Percentiles rank a stretch among this genome's conserved stretches.
Evolutionary conservation across 2,888 invertebrate species (phyloP).

Genomic region (Blastobasis lacticolella): DNA sequence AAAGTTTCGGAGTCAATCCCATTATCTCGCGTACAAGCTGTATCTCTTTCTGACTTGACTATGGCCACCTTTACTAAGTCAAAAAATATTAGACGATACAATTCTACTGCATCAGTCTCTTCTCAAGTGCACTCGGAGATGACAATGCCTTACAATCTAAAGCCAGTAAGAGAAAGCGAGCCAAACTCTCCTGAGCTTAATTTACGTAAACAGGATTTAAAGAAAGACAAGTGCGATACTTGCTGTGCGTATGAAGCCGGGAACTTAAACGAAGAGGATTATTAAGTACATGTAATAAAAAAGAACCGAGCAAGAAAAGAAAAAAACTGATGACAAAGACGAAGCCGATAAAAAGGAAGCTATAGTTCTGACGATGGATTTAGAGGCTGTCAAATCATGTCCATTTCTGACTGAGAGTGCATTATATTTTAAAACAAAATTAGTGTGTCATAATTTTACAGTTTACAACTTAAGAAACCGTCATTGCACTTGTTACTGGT

Average conservation of each 20-base stretch:
- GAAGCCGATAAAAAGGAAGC: conserved; percentile 11
- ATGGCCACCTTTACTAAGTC: neutral
- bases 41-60: neutral
- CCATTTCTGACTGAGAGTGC: conserved; percentile 12
- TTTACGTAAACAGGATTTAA: conserved; percentile 16
- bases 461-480: conserved; percentile 3
- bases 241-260: conserved; percentile 13
- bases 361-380: conserved; percentile 18
- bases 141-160: neutral
- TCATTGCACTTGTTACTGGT: conserved; percentile 13
- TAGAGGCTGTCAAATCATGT: conserved; percentile 19
- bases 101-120: neutral
- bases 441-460: conserved; percentile 13
- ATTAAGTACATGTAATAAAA: conserved; percentile 6
- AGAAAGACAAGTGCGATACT: conserved; percentile 21
- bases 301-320: conserved; percentile 18
- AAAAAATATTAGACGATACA: neutral
- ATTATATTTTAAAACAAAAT: conserved; percentile 13
- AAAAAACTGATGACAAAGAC: conserved; percentile 16
- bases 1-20: neutral
- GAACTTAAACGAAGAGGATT: conserved; percentile 10
- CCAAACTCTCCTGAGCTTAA: conserved; percentile 19
- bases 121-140: neutral
- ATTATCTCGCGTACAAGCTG: neutral
- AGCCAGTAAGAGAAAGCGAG: conserved; percentile 3